These are phyloP conservation scores for Grantiella picta DNA, from an alignment of 2,113 vertebrate species.

Conservation along the genomic window DNA sequence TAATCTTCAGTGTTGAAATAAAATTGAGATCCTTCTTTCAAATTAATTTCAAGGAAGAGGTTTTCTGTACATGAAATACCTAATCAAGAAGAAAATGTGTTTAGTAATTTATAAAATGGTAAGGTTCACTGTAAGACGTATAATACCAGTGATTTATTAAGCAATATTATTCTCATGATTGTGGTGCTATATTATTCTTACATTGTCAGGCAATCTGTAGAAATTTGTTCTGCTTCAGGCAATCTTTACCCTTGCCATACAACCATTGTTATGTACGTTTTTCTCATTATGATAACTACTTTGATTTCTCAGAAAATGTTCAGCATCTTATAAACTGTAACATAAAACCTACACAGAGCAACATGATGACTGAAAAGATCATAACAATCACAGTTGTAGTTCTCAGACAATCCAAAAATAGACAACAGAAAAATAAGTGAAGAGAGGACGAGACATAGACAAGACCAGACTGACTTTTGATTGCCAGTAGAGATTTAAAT, in stretches of 20 bases:
- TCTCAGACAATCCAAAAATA: background rate
- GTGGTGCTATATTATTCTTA: background rate
- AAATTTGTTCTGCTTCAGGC: constrained; percentile 45
- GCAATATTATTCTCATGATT: background rate
- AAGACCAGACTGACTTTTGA: background rate
- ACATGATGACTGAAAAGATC: background rate
- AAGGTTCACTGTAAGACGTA: background rate
- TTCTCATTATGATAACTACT: constrained; percentile 31
- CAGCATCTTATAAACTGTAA: constrained; percentile 4
- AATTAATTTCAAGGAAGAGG: background rate
- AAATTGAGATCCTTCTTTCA: background rate
- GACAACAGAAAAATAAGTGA: background rate
- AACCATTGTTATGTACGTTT: background rate
- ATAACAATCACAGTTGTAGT: background rate
- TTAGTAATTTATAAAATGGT: background rate
- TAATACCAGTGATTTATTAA: constrained; percentile 26
- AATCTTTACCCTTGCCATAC: constrained; percentile 7
- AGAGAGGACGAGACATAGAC: background rate
- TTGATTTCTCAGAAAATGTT: constrained; percentile 33
- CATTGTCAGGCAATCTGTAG: background rate
- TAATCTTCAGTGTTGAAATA: background rate
- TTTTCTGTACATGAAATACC: constrained; percentile 5
- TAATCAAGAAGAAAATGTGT: constrained; percentile 10
- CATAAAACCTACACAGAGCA: background rate
- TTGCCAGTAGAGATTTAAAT: background rate